Evolutionary conservation across 2,113 vertebrate genomes (phyloP).

Genomic region (Embiotoca jacksoni): DNA sequence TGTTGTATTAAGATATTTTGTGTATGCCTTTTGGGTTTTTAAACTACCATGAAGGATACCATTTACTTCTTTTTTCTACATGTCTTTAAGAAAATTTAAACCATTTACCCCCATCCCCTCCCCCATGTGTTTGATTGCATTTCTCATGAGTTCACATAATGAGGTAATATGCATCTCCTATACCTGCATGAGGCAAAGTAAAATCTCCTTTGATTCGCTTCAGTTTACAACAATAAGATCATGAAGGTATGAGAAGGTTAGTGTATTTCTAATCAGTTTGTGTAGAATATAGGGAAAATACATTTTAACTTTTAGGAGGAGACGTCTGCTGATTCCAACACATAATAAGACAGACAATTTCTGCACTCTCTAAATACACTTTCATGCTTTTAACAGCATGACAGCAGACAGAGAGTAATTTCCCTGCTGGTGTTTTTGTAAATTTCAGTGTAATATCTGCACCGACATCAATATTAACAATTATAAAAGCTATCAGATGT

Average conservation of each 20-base stretch:
- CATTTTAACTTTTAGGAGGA: slow-evolving; percentile 42
- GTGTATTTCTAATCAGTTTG: background rate
- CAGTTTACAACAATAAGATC: slow-evolving; percentile 18
- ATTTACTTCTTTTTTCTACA: too few relatives aligned
- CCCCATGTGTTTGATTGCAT: too few relatives aligned
- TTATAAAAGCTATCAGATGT: slow-evolving; percentile 64
- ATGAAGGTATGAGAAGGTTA: background rate
- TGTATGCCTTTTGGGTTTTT: too few relatives aligned
- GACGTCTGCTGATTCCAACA: slow-evolving; percentile 40
- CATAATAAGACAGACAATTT: slow-evolving; percentile 52
- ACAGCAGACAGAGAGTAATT: slow-evolving; percentile 58
- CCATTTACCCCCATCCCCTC: too few relatives aligned
- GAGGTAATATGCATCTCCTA: background rate
- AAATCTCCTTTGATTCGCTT: background rate
- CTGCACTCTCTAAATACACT: slow-evolving; percentile 61
- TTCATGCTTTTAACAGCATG: slow-evolving; percentile 59
- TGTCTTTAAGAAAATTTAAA: too few relatives aligned
- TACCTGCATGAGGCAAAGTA: slow-evolving; percentile 3
- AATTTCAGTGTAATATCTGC: slow-evolving; percentile 57
- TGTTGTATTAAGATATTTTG: too few relatives aligned
- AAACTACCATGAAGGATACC: too few relatives aligned
- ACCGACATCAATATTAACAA: slow-evolving; percentile 67
- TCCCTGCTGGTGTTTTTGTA: slow-evolving; percentile 48
- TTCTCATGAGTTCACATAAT: background rate
- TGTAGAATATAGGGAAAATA: slow-evolving; percentile 13